Evolutionary conservation across 1,140 invertebrate genomes (phyloP), one percentile per base, ranked within the genome.

Genomic region (Drosophila kurseongensis): DNA sequence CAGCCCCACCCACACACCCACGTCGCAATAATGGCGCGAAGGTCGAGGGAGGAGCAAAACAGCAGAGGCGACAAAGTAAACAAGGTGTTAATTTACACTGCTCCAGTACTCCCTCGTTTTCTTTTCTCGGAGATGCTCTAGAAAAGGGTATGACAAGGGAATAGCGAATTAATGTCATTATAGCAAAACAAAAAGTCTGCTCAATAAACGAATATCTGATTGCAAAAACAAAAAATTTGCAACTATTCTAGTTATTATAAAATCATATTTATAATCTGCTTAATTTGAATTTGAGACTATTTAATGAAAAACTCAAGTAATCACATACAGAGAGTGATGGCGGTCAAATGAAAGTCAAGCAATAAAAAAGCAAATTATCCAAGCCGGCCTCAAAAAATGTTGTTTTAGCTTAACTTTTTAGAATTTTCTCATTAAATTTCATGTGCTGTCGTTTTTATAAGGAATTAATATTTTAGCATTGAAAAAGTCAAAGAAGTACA

Each of bases 71-170:
- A 73, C 44, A 63, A 72, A 80, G 80, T 78, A 88, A 89, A 89
- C 80, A 88, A 84, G 72, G 83, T 89, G 84, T 89, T 89, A 89
- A 89, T 88, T 79, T 89, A 57, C 69, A 69, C 62, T 42, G 78
- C 56, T 57, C 45, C 23, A 5, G 75, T 55, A 12, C 35, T 48
- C 56, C 40, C 45, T 50, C 18, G 50, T 29, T 50, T 60, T 41
- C 44, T 50, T 44, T 42, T 67, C 48, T 10, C 32, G 10, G 2
- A 47, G 32, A 32, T 69, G 51, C 65, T 29, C 35, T 40, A 2
- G 14, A 1, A 18, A 27, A n/a, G 65, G 66, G 65, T 52, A 38
- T 42, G 8, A 2, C 5, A 23, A 16, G 40, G 61, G 45, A 36
- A 42, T 42, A 18, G 2, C 6, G 14, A 32, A 3, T 50, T 14